These are phyloP conservation scores for Phalanger gymnotis DNA, from an alignment of 2,797 vertebrate genomes.

Conservation along the genomic window DNA sequence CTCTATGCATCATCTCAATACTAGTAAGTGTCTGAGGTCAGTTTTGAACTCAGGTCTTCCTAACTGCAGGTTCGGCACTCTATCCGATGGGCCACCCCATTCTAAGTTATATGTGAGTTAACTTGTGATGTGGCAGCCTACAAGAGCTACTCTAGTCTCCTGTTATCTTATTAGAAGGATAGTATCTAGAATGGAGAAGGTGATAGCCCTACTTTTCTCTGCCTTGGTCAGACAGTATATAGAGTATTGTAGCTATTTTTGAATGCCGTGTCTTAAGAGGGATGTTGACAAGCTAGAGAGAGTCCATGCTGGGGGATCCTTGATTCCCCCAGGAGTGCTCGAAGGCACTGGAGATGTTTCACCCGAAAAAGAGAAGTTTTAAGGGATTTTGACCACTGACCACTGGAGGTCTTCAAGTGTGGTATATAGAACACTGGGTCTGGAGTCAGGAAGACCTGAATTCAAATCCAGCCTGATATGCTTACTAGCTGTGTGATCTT, in stretches of 20 bases:
- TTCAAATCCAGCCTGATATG: neutral
- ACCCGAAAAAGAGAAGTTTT: neutral
- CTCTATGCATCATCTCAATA: neutral
- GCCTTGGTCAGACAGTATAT: neutral
- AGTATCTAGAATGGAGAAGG: neutral
- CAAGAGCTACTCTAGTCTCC: neutral
- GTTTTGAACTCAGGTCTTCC: neutral
- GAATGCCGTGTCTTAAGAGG: neutral
- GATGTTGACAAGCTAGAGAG: neutral
- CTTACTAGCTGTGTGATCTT: neutral
- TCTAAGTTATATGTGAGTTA: neutral
- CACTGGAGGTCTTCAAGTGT: neutral
- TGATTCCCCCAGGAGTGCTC: neutral
- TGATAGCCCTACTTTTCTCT: neutral
- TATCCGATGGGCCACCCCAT: neutral
- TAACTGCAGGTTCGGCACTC: neutral
- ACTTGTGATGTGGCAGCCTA: no score
- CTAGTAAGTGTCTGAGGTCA: no score
- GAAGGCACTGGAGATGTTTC: neutral
- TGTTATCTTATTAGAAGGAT: neutral
- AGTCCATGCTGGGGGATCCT: no score
- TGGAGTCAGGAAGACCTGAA: neutral
- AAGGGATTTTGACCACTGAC: neutral
- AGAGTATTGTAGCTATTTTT: neutral
- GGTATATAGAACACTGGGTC: neutral